Base-by-base conservation (phyloP, 2,888 invertebrate species). In the Colostygia pectinataria region DNA sequence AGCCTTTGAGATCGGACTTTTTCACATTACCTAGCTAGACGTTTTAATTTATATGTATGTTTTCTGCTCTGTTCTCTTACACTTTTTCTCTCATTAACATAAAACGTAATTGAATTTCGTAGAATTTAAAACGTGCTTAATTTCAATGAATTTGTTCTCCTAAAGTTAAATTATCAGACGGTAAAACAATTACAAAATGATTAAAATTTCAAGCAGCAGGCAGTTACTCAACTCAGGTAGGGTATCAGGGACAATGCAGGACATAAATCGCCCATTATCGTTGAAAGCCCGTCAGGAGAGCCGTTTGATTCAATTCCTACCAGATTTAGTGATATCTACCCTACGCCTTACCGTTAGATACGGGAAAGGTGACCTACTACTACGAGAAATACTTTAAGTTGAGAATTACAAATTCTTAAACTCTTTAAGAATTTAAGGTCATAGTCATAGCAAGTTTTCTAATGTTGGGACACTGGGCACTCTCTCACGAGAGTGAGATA, bases 251-350 rank as follows among this genome's bases (percentile, higher is more conserved):
- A 74, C 71, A 77, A 72, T 71, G 69, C 64, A 66, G 48, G 59
- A 64, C 69, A 83, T 87, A 86, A 84, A 86, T 85, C 75, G 71
- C 40, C 66, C 73, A 81, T 83, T 86, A 87, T 86, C 84, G 66
- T 70, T 60, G 68, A 48, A 48, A 57, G 56, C 62, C 78, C 73
- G 81, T 77, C 84, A 66, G 56, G 76, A 72, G 72, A 63, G 70
- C 79, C 75, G 77, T 86, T 86, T 77, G 73, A 87, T 85, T 86
- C 85, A 83, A 86, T 86, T 85, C 74, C 68, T 69, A 63, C 60
- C 44, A 54, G 57, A 62, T 64, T 62, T 64, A 62, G 55, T 55
- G 54, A 54, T 49, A 59, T 51, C 58, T 55, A 50, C 47, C 52
- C 50, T 49, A 39, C 40, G 31, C 51, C 51, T 55, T 38, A 42